Percentiles rank a stretch among this genome's conserved stretches.
These are phyloP conservation scores for Trogon melanurus DNA, from an alignment of 2,113 vertebrate species.

Conservation along the genomic window DNA sequence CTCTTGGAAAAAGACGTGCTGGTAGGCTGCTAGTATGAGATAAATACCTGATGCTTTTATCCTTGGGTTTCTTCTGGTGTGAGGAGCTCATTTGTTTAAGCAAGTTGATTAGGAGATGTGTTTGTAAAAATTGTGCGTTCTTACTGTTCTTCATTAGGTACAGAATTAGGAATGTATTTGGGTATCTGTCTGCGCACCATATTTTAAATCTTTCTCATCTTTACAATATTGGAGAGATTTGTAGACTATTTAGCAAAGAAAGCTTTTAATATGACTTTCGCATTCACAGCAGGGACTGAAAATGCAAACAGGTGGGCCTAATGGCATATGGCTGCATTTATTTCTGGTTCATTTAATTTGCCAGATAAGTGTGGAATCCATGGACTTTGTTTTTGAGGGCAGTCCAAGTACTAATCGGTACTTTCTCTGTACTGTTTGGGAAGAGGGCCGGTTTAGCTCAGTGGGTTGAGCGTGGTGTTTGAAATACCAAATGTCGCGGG, in stretches of 20 bases:
- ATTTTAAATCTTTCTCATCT: background rate
- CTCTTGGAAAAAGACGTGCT: background rate
- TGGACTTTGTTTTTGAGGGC: background rate
- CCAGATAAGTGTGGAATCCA: background rate
- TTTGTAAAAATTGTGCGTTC: background rate
- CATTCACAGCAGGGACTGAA: background rate
- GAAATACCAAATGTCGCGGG: too few species aligned
- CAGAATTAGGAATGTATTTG: background rate
- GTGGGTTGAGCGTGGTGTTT: too few species aligned
- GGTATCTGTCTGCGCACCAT: background rate
- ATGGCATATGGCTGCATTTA: background rate
- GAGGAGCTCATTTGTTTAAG: background rate
- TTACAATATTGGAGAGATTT: background rate
- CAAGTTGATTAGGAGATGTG: background rate
- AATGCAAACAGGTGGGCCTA: background rate
- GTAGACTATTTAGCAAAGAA: background rate
- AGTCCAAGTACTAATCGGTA: background rate
- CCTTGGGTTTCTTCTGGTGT: background rate
- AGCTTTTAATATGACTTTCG: background rate
- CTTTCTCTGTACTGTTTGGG: background rate
- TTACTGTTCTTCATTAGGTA: background rate
- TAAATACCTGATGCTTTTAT: background rate
- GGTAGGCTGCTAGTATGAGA: background rate
- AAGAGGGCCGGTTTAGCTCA: background rate
- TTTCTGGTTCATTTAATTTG: background rate